These are phyloP conservation scores for Amia ocellicauda DNA, from an alignment of 2,113 vertebrate species.

Conservation along the genomic window DNA sequence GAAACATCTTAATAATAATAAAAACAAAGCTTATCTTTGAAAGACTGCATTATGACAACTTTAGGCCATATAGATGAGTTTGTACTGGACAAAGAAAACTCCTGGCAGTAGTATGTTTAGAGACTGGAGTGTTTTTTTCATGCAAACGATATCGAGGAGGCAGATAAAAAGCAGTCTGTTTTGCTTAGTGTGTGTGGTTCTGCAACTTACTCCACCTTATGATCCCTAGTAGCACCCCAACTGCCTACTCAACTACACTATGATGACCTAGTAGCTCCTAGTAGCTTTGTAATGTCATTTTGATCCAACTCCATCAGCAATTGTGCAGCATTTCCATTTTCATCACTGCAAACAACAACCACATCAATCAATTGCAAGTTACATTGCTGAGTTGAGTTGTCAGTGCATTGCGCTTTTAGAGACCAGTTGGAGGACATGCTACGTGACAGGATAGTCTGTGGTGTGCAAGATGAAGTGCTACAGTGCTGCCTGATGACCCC, in stretches of 20 bases:
- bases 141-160: neutral
- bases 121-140: slow-evolving; percentile 10
- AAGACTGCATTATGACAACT: no score
- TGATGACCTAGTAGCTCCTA: neutral
- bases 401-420: neutral
- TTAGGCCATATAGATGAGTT: slow-evolving; percentile 11
- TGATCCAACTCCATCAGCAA: neutral
- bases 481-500: neutral
- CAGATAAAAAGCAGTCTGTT: slow-evolving; percentile 2
- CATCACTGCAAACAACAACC: slow-evolving; percentile 11
- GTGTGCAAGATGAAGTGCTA: neutral
- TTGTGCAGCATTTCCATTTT: slow-evolving; percentile 14
- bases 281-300: neutral
- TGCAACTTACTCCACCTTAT: slow-evolving; percentile 2
- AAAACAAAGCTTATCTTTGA: no score
- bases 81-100: neutral
- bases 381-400: slow-evolving; percentile 2
- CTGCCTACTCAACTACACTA: neutral
- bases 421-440: slow-evolving; percentile 12
- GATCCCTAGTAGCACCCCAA: neutral
- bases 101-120: slow-evolving; percentile 1
- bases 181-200: slow-evolving; percentile 17
- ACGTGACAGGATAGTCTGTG: neutral
- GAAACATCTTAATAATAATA: no score
- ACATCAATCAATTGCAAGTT: slow-evolving; percentile 4